These are phyloP conservation scores for Engraulis encrasicolus DNA, from an alignment of 2,113 vertebrate genomes.

Conservation along the genomic window DNA sequence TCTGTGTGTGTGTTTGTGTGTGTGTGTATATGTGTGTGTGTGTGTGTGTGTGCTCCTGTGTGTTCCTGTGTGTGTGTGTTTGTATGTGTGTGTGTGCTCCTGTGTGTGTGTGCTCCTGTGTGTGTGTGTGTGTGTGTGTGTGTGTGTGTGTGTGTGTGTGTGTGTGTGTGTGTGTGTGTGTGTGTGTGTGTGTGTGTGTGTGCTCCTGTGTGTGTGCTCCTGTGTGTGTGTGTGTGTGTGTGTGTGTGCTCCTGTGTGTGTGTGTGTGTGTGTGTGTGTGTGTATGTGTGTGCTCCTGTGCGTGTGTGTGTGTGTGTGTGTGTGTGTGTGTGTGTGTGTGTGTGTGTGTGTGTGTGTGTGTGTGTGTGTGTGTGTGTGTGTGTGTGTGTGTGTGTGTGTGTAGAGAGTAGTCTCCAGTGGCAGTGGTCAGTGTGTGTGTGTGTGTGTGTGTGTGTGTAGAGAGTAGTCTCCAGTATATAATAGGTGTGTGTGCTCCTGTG, in stretches of 20 bases:
- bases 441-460: constrained; percentile 25
- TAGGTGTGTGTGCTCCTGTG: too few species aligned
- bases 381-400: constrained; percentile 34
- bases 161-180: neutral
- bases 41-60: neutral
- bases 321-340: neutral
- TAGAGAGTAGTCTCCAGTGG: too few species aligned
- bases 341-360: neutral
- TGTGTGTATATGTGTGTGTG: neutral
- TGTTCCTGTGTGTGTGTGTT: too few species aligned
- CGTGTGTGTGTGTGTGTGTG: constrained; percentile 13
- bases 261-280: constrained; percentile 28
- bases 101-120: neutral
- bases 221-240: neutral
- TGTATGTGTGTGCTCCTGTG: constrained; percentile 21
- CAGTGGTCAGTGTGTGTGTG: neutral
- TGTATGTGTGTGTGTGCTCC: too few species aligned
- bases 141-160: neutral
- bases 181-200: too few species aligned
- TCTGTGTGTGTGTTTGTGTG: too few species aligned
- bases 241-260: neutral
- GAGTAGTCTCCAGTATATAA: too few species aligned
- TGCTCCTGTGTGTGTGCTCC: neutral
- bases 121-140: neutral
- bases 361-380: constrained; percentile 24